Percentiles rank a stretch among this genome's conserved stretches.
Conservation (phyloP, 1,140 invertebrate genomes). For the Aricia agestis region DNA sequence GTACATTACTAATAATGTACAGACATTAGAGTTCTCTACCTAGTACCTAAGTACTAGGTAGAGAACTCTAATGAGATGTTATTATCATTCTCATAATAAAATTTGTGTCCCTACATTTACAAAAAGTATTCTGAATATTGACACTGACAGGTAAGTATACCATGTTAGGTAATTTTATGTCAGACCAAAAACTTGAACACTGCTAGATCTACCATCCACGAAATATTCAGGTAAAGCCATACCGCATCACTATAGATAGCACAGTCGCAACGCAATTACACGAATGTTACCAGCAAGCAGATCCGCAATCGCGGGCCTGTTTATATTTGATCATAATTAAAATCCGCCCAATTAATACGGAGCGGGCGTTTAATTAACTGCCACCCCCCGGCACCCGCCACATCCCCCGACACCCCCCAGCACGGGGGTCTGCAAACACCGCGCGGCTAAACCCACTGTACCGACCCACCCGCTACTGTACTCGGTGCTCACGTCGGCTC, state of each 20-base stretch:
- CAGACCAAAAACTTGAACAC: too few species aligned
- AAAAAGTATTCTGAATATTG: background rate
- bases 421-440: slow-evolving; percentile 9
- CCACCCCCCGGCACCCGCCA: background rate
- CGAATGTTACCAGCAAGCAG: slow-evolving; percentile 21
- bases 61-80: too few species aligned
- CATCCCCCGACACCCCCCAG: background rate
- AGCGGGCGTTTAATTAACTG: slow-evolving; percentile 35
- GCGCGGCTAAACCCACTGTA: slow-evolving; percentile 13
- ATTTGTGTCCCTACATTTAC: too few species aligned
- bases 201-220: too few species aligned
- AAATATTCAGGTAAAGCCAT: background rate
- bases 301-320: slow-evolving; percentile 18
- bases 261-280: background rate
- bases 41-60: too few species aligned
- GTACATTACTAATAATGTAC: too few species aligned
- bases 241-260: background rate
- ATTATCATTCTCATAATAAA: too few species aligned
- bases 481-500: background rate
- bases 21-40: too few species aligned
- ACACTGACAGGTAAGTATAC: too few species aligned
- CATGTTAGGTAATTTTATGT: too few species aligned
- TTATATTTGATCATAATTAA: slow-evolving; percentile 55
- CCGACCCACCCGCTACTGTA: background rate
- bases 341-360: slow-evolving; percentile 49